Percentiles rank a stretch among this genome's conserved stretches.
Conservation (phyloP, 2,113 vertebrate species). For the Cynocephalus volans region DNA sequence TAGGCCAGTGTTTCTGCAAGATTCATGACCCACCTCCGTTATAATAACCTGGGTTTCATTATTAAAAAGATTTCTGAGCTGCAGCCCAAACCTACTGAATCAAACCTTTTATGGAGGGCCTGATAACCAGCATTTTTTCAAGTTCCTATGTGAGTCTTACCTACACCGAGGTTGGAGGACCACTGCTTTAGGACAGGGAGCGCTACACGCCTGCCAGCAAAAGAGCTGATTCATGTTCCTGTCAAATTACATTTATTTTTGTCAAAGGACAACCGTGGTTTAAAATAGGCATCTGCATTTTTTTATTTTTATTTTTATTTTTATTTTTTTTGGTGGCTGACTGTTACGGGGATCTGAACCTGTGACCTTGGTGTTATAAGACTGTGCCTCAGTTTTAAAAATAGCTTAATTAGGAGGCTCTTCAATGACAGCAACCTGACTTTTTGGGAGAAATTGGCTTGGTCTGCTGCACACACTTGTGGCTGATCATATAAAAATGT, state of each 20-base stretch:
- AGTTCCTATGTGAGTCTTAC: not conserved
- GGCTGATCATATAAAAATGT: not conserved
- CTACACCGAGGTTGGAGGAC: not conserved
- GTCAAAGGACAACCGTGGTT: constrained; percentile 28
- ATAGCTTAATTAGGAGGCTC: not conserved
- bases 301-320: no score
- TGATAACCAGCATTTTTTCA: not conserved
- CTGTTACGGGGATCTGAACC: no score
- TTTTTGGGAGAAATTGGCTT: not conserved
- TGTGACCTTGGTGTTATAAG: no score
- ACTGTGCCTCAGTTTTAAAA: not conserved
- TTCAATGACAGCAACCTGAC: not conserved
- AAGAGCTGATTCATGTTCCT: not conserved
- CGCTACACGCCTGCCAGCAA: not conserved
- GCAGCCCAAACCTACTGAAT: not conserved
- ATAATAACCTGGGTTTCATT: not conserved
- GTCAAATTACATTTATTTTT: not conserved
- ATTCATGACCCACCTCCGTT: not conserved
- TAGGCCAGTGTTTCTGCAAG: not conserved
- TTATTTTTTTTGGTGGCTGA: no score
- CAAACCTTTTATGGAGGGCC: not conserved
- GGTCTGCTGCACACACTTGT: not conserved
- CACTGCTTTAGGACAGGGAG: not conserved
- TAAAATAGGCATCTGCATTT: constrained; percentile 30
- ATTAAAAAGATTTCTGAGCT: constrained; percentile 51